These are phyloP conservation scores for Nycticryphes semicollaris DNA, from an alignment of 2,113 vertebrate genomes.

Conservation along the genomic window DNA sequence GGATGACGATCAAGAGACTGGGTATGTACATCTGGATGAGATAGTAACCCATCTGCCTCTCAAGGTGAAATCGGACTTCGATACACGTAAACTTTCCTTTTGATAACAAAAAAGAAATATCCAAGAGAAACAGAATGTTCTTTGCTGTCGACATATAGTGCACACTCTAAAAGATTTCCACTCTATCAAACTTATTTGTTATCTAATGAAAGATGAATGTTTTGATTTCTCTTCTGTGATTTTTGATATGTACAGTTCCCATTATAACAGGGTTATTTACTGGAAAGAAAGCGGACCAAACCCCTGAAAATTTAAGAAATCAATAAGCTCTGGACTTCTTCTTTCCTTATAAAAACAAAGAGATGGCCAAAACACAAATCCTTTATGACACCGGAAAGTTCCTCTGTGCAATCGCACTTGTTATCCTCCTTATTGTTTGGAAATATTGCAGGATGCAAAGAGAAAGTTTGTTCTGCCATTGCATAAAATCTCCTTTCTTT, in stretches of 20 bases:
- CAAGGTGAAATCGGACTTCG: conserved; percentile 95
- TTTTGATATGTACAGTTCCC: not conserved
- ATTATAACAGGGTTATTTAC: not conserved
- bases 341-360: not conserved
- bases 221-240: not conserved
- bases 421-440: not conserved
- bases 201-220: not conserved
- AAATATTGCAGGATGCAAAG: not conserved
- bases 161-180: not conserved
- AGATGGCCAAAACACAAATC: not conserved
- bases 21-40: conserved; percentile 98
- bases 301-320: not conserved
- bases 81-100: conserved; percentile 97
- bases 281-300: not conserved
- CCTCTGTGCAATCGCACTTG: not conserved
- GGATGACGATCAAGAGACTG: conserved; percentile 88
- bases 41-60: conserved; percentile 98
- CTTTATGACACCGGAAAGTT: not conserved
- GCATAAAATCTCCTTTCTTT: not conserved
- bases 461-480: not conserved
- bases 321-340: not conserved
- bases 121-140: not conserved
- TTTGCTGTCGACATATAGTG: not conserved
- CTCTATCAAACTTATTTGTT: not conserved
- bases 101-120: conserved; percentile 18